Evolutionary conservation across 2,888 invertebrate species (phyloP).

Genomic region (Leucophenga montana): DNA sequence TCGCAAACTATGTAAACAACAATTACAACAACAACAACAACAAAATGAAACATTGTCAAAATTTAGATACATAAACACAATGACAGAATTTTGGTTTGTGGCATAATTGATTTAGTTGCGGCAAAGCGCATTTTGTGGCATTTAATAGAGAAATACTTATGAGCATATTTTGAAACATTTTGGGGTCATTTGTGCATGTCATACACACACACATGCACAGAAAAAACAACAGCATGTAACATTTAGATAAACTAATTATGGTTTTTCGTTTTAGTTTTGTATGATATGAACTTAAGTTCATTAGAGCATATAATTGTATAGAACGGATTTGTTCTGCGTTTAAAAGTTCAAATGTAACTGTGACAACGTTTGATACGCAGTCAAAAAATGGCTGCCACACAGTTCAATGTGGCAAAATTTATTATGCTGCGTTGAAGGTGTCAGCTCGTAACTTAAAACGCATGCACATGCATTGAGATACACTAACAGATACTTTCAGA

Average conservation of each 20-base stretch:
- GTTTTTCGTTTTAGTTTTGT: background rate
- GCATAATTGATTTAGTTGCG: conserved; percentile 3
- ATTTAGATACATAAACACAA: background rate
- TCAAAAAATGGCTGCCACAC: no score
- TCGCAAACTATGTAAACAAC: conserved; percentile 5
- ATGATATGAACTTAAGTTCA: no score
- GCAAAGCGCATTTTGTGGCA: background rate
- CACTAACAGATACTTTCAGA: no score
- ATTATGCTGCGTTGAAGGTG: no score
- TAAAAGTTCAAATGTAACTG: no score
- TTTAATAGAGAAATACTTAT: no score
- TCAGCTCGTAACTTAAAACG: background rate
- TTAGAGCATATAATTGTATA: no score
- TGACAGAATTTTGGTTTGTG: conserved; percentile 8
- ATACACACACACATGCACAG: background rate
- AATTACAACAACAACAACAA: background rate
- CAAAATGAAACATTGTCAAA: background rate
- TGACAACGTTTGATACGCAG: no score
- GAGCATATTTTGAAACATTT: background rate
- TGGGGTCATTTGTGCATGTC: background rate
- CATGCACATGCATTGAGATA: background rate
- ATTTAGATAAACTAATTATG: conserved; percentile 12
- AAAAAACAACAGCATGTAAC: background rate
- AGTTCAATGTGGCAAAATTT: no score
- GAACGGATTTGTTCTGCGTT: no score